Evolutionary conservation across 1,140 invertebrate species (phyloP).

Genomic region (Cotesia typhae): DNA sequence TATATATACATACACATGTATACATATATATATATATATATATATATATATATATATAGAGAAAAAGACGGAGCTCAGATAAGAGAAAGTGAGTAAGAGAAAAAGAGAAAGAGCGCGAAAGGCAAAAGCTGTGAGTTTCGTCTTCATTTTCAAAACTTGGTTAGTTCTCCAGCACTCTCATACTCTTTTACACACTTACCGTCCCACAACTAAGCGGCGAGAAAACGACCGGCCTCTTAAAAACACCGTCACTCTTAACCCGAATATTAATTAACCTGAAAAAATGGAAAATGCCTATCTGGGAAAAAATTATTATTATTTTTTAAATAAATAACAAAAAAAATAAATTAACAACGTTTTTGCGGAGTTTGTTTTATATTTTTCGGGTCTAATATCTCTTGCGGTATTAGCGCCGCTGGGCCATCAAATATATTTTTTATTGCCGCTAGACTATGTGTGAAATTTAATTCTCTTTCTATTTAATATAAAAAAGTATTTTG

Average conservation of each 20-base stretch:
- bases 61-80: too few relatives aligned
- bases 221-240: slow-evolving; percentile 28
- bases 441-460: too few relatives aligned
- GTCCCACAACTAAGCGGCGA: background rate
- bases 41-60: too few relatives aligned
- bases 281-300: slow-evolving; percentile 25
- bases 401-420: background rate
- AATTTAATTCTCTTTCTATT: too few relatives aligned
- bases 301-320: too few relatives aligned
- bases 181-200: background rate
- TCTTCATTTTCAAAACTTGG: slow-evolving; percentile 25
- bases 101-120: too few relatives aligned
- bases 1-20: background rate
- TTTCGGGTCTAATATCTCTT: background rate
- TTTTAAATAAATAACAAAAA: background rate
- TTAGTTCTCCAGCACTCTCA: too few relatives aligned
- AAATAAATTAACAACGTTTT: slow-evolving; percentile 30
- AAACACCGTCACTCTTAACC: slow-evolving; percentile 25
- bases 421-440: background rate
- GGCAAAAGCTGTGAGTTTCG: slow-evolving; percentile 14
- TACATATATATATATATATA: too few relatives aligned
- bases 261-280: slow-evolving; percentile 18
- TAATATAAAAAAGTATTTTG: too few relatives aligned
- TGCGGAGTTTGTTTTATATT: background rate
- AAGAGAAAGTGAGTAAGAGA: too few relatives aligned